These are phyloP conservation scores for Stegostoma tigrinum DNA, from an alignment of 2,113 vertebrate genomes.

Conservation along the genomic window DNA sequence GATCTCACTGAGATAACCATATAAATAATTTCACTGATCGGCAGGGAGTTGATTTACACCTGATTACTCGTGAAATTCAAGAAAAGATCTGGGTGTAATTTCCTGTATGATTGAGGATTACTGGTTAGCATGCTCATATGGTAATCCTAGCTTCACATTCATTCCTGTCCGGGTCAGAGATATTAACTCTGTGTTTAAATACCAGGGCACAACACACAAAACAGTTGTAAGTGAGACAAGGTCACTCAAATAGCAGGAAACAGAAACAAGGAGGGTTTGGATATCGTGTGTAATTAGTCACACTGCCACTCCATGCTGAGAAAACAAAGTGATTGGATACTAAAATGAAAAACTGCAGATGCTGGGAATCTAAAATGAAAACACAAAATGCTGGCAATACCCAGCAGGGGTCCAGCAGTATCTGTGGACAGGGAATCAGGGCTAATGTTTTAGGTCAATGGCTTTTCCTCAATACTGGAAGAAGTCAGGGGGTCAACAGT, in stretches of 20 bases:
- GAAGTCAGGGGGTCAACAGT: background rate
- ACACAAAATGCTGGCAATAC: background rate
- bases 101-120: conserved; percentile 16
- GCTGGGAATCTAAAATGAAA: background rate
- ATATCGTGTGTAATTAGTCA: conserved; percentile 12
- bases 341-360: background rate
- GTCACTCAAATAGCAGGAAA: background rate
- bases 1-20: conserved; percentile 9
- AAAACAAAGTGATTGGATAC: background rate
- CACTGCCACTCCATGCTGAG: background rate
- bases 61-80: conserved; percentile 22
- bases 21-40: conserved; percentile 26
- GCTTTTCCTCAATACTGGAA: background rate
- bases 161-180: conserved; percentile 1
- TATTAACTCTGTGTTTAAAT: background rate
- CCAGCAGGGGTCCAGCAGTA: background rate
- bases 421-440: background rate
- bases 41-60: conserved; percentile 24
- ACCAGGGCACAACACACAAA: background rate
- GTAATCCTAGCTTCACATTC: background rate
- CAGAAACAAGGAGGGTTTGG: background rate
- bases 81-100: conserved; percentile 17
- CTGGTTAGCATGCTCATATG: background rate
- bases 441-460: background rate
- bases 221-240: background rate